Evolutionary conservation across 2,888 invertebrate genomes (phyloP).

Genomic region (Tridacna gigas): DNA sequence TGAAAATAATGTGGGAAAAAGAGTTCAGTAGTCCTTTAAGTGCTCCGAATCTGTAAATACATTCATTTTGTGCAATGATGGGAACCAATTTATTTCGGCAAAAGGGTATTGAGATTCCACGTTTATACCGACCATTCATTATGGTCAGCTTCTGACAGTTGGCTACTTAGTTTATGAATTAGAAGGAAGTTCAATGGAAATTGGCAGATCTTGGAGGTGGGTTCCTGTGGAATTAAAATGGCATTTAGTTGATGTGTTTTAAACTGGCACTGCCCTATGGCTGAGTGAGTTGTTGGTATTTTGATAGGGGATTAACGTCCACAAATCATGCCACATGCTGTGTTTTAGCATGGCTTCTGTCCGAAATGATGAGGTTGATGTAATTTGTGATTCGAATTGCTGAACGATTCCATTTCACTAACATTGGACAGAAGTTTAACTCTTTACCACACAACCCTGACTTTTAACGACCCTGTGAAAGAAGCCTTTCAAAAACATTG

Average conservation of each 20-base stretch:
- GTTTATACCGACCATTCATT: slow-evolving; percentile 4
- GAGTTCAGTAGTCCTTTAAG: too few relatives aligned
- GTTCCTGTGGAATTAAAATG: slow-evolving; percentile 30
- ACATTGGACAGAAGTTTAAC: neutral
- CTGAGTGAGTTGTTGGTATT: slow-evolving; percentile 18
- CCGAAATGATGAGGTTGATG: neutral
- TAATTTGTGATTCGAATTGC: neutral
- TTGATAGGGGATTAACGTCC: slow-evolving; percentile 26
- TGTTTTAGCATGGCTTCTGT: slow-evolving; percentile 8
- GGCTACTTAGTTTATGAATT: slow-evolving; percentile 11
- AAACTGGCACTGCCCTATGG: slow-evolving; percentile 26
- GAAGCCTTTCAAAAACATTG: too few relatives aligned
- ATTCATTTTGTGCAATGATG: too few relatives aligned
- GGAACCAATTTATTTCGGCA: neutral
- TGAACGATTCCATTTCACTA: neutral
- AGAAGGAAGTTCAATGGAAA: slow-evolving; percentile 1
- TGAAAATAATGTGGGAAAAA: too few relatives aligned
- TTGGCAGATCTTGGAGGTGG: slow-evolving; percentile 6
- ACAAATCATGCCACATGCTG: slow-evolving; percentile 20
- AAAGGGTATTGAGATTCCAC: neutral
- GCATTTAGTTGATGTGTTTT: slow-evolving; percentile 35
- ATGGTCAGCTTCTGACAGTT: slow-evolving; percentile 11
- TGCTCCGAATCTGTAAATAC: too few relatives aligned
- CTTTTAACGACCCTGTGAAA: too few relatives aligned
- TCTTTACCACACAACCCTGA: too few relatives aligned